Conservation (phyloP, 2,797 vertebrate species). For the Manis javanica region DNA sequence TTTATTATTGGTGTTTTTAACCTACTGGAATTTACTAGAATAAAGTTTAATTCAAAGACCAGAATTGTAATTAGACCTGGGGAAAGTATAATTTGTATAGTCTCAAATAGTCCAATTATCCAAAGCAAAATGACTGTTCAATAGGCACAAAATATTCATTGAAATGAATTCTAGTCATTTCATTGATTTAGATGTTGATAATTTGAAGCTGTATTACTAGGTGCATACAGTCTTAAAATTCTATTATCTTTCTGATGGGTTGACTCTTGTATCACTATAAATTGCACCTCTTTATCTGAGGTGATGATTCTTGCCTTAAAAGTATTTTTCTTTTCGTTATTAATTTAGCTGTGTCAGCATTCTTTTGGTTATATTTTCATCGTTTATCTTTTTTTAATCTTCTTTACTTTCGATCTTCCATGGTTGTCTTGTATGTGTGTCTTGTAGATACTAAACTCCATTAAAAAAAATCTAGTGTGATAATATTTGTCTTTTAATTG, state of each 20-base stretch:
- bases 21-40: neutral
- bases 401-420: neutral
- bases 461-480: neutral
- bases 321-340: neutral
- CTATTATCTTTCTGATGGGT: neutral
- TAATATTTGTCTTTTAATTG: neutral
- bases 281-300: neutral
- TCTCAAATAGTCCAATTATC: neutral
- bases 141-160: neutral
- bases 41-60: constrained; percentile 16
- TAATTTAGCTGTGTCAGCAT: neutral
- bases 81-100: neutral
- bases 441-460: neutral
- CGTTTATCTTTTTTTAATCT: neutral
- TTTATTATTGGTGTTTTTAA: constrained; percentile 1
- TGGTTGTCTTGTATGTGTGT: neutral
- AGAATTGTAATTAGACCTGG: neutral
- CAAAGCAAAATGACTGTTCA: neutral
- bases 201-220: neutral
- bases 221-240: neutral
- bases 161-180: neutral
- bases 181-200: neutral
- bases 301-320: neutral
- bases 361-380: constrained; percentile 8
- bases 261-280: neutral